Percentiles rank a stretch among this genome's conserved stretches.
Conservation (phyloP, 37 sponge, comb jelly and placozoan genomes). For the Hexactinellida sp. region DNA sequence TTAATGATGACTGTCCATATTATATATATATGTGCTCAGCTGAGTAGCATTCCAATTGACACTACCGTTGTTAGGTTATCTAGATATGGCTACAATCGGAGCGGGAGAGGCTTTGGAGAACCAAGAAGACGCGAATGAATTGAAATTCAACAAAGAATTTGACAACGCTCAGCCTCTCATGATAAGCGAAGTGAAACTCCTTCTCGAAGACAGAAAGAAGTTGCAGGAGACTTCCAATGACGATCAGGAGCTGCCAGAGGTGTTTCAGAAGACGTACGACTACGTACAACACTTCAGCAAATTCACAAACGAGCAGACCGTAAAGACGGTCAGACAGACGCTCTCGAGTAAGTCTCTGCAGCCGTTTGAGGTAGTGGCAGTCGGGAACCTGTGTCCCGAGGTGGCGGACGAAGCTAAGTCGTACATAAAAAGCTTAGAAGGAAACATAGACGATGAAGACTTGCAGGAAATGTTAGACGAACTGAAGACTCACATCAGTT, state of each 20-base stretch:
- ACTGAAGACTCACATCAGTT: slow-evolving; percentile 70
- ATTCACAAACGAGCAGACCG: slow-evolving; percentile 88
- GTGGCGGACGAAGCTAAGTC: slow-evolving; percentile 84
- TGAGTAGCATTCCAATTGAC: too few species aligned
- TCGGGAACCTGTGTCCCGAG: slow-evolving; percentile 81
- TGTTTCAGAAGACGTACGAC: slow-evolving; percentile 82
- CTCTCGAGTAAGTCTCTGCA: slow-evolving; percentile 71
- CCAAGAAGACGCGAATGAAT: not conserved
- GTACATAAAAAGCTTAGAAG: slow-evolving; percentile 56
- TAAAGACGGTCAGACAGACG: slow-evolving; percentile 52
- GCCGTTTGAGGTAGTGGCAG: slow-evolving; percentile 80
- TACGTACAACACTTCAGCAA: slow-evolving; percentile 88
- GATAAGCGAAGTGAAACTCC: slow-evolving; percentile 81
- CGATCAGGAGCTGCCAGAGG: slow-evolving; percentile 78
- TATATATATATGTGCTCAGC: too few species aligned
- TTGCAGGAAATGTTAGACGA: slow-evolving; percentile 81
- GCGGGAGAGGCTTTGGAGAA: not conserved
- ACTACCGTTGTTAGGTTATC: too few species aligned
- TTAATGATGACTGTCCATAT: too few species aligned
- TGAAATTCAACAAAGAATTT: slow-evolving; percentile 46
- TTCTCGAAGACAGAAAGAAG: slow-evolving; percentile 80
- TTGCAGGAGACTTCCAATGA: slow-evolving; percentile 80
- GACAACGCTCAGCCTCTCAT: slow-evolving; percentile 81
- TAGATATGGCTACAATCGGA: too few species aligned
- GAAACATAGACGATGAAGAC: slow-evolving; percentile 73